Conservation (phyloP, 1,140 invertebrate species). For the Drosophila nigromelanica region DNA sequence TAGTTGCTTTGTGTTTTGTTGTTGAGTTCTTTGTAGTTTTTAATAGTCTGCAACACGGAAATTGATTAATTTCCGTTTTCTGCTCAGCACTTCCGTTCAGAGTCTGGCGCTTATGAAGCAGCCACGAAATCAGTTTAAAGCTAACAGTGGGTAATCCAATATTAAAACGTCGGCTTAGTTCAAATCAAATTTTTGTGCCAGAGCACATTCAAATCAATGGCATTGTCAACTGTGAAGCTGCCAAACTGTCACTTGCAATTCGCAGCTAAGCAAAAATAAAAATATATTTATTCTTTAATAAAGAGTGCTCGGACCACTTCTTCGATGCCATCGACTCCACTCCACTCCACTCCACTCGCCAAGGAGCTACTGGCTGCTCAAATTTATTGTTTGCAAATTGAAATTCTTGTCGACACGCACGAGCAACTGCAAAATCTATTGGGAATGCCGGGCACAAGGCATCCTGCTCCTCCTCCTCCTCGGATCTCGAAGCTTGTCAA, state of each 20-base stretch:
- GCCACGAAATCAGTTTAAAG: constrained; percentile 39
- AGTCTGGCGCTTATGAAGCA: constrained; percentile 27
- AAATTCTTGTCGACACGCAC: constrained; percentile 81
- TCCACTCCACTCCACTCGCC: constrained; percentile 19
- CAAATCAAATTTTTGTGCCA: constrained; percentile 64
- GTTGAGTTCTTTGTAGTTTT: constrained; percentile 66
- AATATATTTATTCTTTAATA: constrained; percentile 78
- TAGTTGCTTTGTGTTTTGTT: constrained; percentile 37
- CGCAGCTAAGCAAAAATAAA: constrained; percentile 63
- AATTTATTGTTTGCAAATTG: constrained; percentile 82
- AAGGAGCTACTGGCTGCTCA: constrained; percentile 66
- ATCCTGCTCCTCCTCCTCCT: constrained; percentile 28
- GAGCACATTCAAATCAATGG: constrained; percentile 45
- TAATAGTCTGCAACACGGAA: constrained; percentile 76
- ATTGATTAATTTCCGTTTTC: constrained; percentile 79
- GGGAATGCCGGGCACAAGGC: constrained; percentile 59
- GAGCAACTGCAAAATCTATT: constrained; percentile 68
- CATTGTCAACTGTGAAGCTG: constrained; percentile 44
- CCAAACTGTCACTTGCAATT: constrained; percentile 71
- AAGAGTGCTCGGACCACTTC: constrained; percentile 55
- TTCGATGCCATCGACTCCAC: constrained; percentile 19
- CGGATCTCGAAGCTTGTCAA: constrained; percentile 50
- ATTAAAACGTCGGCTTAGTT: constrained; percentile 34
- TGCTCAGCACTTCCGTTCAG: constrained; percentile 62
- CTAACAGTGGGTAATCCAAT: constrained; percentile 33